phyloP scores from a whole-genome alignment of 2,113 vertebrate genomes.

The Aythya baeri region DNA sequence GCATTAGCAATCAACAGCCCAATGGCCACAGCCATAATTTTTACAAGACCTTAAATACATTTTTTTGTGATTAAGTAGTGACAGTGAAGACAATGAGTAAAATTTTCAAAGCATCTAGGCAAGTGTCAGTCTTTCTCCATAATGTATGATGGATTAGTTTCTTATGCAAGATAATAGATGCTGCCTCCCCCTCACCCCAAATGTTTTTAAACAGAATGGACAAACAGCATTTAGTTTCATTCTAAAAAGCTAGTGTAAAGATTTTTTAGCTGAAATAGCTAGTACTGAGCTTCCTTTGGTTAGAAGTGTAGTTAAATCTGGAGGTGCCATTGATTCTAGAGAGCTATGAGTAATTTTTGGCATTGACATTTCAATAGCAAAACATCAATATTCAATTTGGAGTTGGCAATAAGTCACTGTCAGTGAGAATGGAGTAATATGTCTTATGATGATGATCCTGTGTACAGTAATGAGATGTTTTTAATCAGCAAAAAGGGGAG shows the following conservation, averaged over 20 bases:
- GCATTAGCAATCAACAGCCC: neutral
- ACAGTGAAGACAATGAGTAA: neutral
- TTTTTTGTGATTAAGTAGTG: neutral
- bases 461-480: neutral
- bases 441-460: neutral
- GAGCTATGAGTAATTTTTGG: neutral
- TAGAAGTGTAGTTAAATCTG: neutral
- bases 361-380: neutral
- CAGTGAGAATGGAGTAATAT: neutral
- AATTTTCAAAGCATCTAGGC: neutral
- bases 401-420: neutral
- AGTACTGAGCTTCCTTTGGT: neutral
- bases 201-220: neutral
- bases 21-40: neutral
- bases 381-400: neutral
- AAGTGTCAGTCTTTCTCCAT: neutral
- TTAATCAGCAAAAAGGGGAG: neutral
- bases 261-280: neutral
- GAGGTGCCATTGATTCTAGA: neutral
- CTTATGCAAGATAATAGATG: neutral
- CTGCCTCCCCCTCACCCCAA: neutral
- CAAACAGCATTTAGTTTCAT: neutral
- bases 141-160: neutral
- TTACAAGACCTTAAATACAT: neutral
- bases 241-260: neutral